These are phyloP conservation scores for Bibio marci DNA, from an alignment of 2,888 invertebrate species.

Conservation along the genomic window DNA sequence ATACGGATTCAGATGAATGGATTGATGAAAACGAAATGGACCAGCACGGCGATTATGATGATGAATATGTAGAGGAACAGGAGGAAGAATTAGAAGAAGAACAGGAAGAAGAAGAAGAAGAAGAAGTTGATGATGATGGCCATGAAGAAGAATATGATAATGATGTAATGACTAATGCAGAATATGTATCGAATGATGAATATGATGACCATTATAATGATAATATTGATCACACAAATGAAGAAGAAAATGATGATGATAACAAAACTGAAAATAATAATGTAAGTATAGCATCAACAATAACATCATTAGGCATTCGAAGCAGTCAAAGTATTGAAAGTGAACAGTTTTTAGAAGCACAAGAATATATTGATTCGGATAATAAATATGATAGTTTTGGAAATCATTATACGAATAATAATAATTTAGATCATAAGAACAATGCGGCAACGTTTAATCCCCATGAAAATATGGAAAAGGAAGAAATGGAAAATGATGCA, in stretches of 20 bases:
- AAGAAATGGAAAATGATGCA: constrained; percentile 19
- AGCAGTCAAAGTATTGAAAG: constrained; percentile 4
- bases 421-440: constrained; percentile 18
- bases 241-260: too few relatives aligned
- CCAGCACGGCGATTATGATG: neutral
- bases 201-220: too few relatives aligned
- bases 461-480: neutral
- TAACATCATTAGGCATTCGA: neutral
- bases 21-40: constrained; percentile 24
- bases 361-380: neutral
- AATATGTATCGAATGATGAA: too few relatives aligned
- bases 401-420: constrained; percentile 32
- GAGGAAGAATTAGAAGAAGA: constrained; percentile 3
- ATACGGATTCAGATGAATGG: constrained; percentile 29
- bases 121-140: constrained; percentile 10
- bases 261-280: too few relatives aligned
- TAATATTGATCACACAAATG: too few relatives aligned
- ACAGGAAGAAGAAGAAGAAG: constrained; percentile 12
- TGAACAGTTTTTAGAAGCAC: constrained; percentile 1
- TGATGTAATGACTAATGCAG: neutral
- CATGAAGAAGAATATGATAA: neutral
- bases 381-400: constrained; percentile 25
- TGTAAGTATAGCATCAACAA: too few relatives aligned
- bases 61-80: constrained; percentile 12
- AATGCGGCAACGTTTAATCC: neutral